Evolutionary conservation across 2,888 invertebrate genomes (phyloP).

Genomic region (Pinctada fucata): DNA sequence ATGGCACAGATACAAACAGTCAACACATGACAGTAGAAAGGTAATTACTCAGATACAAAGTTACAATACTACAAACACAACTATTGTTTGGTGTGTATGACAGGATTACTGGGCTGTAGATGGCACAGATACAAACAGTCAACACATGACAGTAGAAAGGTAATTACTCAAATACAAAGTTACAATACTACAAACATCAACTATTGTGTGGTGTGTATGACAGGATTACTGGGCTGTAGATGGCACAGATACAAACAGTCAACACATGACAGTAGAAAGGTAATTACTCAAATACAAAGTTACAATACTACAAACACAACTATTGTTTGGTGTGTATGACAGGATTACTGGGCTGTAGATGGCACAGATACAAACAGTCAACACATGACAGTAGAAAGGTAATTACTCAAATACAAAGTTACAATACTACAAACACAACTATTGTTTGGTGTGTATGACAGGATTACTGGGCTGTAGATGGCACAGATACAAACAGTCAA

Average conservation of each 20-base stretch:
- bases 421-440: conserved; percentile 45
- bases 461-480: conserved; percentile 72
- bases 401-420: background rate
- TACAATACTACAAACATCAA: conserved; percentile 33
- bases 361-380: conserved; percentile 74
- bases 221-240: conserved; percentile 71
- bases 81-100: conserved; percentile 70
- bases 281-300: conserved; percentile 22
- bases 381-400: conserved; percentile 68
- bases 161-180: conserved; percentile 22
- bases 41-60: conserved; percentile 37
- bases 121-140: conserved; percentile 75
- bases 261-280: conserved; percentile 67
- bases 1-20: conserved; percentile 74
- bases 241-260: conserved; percentile 75
- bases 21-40: conserved; percentile 66
- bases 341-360: conserved; percentile 71
- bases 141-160: conserved; percentile 67
- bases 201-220: conserved; percentile 70
- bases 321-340: conserved; percentile 71
- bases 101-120: conserved; percentile 71
- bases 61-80: conserved; percentile 33
- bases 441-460: conserved; percentile 70
- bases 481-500: conserved; percentile 74
- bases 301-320: conserved; percentile 35